Evolutionary conservation across 1,140 invertebrate species (phyloP).

Genomic region (Manduca sexta): DNA sequence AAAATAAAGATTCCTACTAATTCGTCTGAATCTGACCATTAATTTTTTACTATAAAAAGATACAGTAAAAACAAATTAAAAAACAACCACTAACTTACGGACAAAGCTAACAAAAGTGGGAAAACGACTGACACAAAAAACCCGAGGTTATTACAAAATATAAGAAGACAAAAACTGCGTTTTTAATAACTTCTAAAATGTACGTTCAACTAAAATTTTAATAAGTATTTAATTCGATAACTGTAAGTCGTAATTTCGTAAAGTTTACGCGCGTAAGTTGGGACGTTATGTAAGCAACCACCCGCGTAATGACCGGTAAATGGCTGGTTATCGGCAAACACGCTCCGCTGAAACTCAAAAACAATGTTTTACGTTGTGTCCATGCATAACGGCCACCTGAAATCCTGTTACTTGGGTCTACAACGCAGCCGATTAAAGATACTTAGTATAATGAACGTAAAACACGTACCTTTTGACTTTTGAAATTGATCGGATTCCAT

Average conservation of each 20-base stretch:
- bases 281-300: constrained; percentile 34
- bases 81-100: background rate
- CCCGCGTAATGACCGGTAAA: constrained; percentile 34
- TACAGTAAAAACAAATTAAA: background rate
- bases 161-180: background rate
- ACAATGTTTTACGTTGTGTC: constrained; percentile 29
- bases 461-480: constrained; percentile 39
- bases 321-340: constrained; percentile 22
- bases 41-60: background rate
- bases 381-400: constrained; percentile 35
- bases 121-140: constrained; percentile 1
- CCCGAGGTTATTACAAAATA: background rate
- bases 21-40: too few species aligned
- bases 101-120: background rate
- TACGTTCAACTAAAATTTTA: background rate
- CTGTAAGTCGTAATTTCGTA: background rate
- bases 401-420: constrained; percentile 38
- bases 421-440: constrained; percentile 36
- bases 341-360: constrained; percentile 13
- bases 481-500: constrained; percentile 42
- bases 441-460: constrained; percentile 25
- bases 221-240: background rate
- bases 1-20: too few species aligned
- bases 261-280: background rate
- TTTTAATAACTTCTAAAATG: background rate